phyloP scores from a whole-genome alignment of 2,113 vertebrate genomes.

The Picathartes gymnocephalus region DNA sequence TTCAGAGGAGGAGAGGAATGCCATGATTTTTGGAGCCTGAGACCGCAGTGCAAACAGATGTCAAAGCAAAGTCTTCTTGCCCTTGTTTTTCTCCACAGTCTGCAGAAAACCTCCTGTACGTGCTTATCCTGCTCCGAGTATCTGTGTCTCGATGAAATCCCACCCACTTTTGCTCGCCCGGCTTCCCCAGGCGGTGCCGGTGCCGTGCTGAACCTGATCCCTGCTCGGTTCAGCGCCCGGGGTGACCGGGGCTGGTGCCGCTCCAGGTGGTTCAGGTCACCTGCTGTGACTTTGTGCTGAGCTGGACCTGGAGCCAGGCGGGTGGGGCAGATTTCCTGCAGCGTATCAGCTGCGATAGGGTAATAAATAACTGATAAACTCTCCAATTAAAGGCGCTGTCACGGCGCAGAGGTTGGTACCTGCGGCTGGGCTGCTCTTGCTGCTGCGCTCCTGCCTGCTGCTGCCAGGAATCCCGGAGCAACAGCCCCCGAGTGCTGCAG shows the following conservation, averaged over 20 bases:
- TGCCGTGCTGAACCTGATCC: not conserved
- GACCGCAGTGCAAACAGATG: not conserved
- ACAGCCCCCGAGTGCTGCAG: accelerated
- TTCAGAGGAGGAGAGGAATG: not conserved
- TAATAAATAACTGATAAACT: not conserved
- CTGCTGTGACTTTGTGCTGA: not conserved
- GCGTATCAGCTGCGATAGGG: not conserved
- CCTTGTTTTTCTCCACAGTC: not conserved
- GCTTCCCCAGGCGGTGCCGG: not conserved
- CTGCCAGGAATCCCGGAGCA: not conserved
- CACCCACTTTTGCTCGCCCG: not conserved
- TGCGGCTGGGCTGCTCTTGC: no score
- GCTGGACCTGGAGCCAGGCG: not conserved
- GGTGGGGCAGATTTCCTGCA: not conserved
- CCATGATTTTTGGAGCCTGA: not conserved
- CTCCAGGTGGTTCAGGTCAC: not conserved
- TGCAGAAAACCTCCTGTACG: not conserved
- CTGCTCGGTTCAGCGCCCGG: not conserved
- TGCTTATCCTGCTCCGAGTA: not conserved
- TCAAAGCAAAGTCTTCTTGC: not conserved
- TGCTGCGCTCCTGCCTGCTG: not conserved
- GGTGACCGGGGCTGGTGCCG: accelerated
- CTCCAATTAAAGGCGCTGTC: accelerated
- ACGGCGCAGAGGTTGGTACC: not conserved
- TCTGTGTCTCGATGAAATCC: not conserved